A percentile compares a stretch with the other conserved stretches of the same genome.
Conservation (phyloP, 2,113 vertebrate species). For the Pogonocichla stellata region DNA sequence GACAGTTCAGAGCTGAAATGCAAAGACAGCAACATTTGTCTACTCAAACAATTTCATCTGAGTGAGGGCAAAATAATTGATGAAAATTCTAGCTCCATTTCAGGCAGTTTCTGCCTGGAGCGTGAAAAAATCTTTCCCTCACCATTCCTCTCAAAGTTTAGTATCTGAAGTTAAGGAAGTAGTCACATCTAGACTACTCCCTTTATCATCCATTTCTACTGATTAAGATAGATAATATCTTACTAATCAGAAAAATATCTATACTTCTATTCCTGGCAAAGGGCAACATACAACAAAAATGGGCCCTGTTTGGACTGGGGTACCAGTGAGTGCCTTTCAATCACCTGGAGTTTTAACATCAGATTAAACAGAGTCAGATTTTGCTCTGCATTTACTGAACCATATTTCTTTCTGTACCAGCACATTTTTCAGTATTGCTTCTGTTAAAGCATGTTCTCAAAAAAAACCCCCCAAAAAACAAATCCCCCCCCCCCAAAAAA, state of each 20-base stretch:
- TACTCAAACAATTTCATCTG: not conserved
- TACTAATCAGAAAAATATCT: not conserved
- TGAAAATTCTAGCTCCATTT: not conserved
- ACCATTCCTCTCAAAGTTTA: rapidly evolving
- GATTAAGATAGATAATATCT: not conserved
- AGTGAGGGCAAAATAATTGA: not conserved
- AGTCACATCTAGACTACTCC: not conserved
- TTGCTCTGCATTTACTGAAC: not conserved
- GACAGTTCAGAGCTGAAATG: not conserved
- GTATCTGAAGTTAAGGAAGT: not conserved
- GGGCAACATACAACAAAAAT: not conserved
- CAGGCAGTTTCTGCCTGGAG: not conserved
- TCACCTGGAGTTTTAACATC: not conserved
- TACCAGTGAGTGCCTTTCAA: not conserved
- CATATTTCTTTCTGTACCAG: not conserved
- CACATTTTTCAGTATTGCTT: not conserved
- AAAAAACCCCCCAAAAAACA: too few relatives aligned
- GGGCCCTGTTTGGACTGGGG: not conserved
- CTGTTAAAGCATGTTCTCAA: not conserved
- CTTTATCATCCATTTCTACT: not conserved
- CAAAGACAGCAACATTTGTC: rapidly evolving
- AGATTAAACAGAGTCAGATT: not conserved
- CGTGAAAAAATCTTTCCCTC: not conserved
- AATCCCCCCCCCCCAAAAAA: too few relatives aligned
- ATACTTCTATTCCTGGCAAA: not conserved